Evolutionary conservation across 2,113 vertebrate genomes (phyloP).

Genomic region (Leptobrachium ailaonicum): DNA sequence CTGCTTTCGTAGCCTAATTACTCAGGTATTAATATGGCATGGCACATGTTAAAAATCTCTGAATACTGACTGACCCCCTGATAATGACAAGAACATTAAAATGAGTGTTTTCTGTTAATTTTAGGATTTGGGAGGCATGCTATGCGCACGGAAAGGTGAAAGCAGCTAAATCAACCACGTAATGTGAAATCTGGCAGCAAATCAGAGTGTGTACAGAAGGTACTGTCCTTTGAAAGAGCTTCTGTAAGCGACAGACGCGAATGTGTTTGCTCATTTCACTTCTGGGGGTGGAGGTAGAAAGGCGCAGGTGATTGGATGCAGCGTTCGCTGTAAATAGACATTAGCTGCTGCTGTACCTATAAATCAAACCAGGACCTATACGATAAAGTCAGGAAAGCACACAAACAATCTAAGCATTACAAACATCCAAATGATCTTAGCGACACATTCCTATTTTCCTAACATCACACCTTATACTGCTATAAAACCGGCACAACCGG

Average conservation of each 20-base stretch:
- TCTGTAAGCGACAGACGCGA: slow-evolving; percentile 19
- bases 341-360: slow-evolving; percentile 48
- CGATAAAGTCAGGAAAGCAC: background rate
- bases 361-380: slow-evolving; percentile 30
- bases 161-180: background rate
- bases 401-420: background rate
- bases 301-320: slow-evolving; percentile 60
- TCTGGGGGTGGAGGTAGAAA: slow-evolving; percentile 57
- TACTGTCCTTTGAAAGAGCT: background rate
- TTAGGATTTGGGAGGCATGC: no score
- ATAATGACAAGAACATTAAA: no score
- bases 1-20: no score
- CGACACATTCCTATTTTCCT: background rate
- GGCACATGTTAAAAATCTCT: no score
- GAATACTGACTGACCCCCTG: no score
- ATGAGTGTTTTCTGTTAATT: no score
- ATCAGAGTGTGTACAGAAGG: background rate
- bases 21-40: no score
- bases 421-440: background rate
- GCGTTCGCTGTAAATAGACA: background rate
- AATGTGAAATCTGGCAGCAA: background rate
- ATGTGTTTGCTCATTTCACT: background rate
- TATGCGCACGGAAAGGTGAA: background rate
- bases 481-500: background rate
- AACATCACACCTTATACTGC: background rate